These are phyloP conservation scores for Amblyornis subalaris DNA, from an alignment of 2,113 vertebrate genomes.

Conservation along the genomic window DNA sequence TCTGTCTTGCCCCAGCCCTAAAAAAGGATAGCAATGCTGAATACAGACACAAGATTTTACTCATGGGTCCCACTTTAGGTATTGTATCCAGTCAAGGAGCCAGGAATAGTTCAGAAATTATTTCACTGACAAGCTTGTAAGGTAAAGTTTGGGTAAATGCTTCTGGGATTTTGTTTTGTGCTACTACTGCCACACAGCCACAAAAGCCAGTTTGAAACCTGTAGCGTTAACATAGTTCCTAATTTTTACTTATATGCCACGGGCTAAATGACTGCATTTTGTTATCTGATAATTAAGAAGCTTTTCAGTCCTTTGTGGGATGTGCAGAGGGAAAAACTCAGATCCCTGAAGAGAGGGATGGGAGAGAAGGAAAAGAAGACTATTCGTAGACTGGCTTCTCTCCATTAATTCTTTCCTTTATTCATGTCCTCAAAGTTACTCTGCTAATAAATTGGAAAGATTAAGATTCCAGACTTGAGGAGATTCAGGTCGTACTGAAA, in stretches of 20 bases:
- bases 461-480: neutral
- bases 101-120: neutral
- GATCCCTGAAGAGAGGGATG: neutral
- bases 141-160: neutral
- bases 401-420: neutral
- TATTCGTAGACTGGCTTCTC: neutral
- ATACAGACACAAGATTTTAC: neutral
- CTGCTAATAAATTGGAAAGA: neutral
- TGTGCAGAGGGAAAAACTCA: rapidly evolving
- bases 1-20: neutral
- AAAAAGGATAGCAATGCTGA: neutral
- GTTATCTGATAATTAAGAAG: neutral
- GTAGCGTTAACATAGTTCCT: neutral
- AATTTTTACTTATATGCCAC: neutral
- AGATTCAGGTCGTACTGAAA: neutral
- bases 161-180: neutral
- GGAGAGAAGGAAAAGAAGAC: neutral
- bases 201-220: neutral
- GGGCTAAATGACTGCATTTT: neutral
- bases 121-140: neutral
- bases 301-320: neutral
- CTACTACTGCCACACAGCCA: neutral
- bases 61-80: neutral
- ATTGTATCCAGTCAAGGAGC: neutral
- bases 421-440: neutral